A percentile compares a stretch with the other conserved stretches of the same genome.
phyloP scores from a whole-genome alignment of 2,888 invertebrate species.

The Thymelicus sylvestris region DNA sequence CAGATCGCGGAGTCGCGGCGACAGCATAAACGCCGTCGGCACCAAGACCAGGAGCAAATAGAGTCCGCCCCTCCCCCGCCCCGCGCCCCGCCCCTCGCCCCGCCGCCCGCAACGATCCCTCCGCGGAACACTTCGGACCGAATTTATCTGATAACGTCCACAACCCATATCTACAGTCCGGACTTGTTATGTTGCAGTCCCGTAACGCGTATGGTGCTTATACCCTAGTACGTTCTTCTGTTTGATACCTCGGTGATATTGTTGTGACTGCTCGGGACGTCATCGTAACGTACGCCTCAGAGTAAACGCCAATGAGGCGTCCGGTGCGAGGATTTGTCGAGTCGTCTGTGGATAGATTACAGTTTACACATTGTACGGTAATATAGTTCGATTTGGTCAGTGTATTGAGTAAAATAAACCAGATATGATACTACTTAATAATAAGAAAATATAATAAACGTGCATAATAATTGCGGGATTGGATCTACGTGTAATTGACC shows the following conservation, averaged over 20 bases:
- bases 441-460: no score
- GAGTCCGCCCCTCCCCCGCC: constrained; percentile 39
- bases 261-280: not conserved
- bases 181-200: constrained; percentile 67
- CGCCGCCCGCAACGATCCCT: constrained; percentile 19
- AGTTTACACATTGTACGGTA: not conserved
- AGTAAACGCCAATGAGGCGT: not conserved
- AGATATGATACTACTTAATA: no score
- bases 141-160: constrained; percentile 70
- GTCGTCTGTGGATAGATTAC: not conserved
- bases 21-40: constrained; percentile 90
- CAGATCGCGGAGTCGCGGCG: constrained; percentile 92
- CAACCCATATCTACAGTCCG: constrained; percentile 46
- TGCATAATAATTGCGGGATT: no score
- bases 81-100: constrained; percentile 4
- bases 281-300: not conserved
- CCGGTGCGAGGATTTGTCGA: not conserved
- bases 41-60: constrained; percentile 82
- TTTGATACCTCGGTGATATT: not conserved
- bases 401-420: no score
- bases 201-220: constrained; percentile 76
- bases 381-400: not conserved
- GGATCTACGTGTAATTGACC: no score
- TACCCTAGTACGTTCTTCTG: constrained; percentile 20
- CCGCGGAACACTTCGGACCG: constrained; percentile 63